Base-by-base conservation (phyloP, 2,113 vertebrate species). In the Andinoacara biseriatus region DNA sequence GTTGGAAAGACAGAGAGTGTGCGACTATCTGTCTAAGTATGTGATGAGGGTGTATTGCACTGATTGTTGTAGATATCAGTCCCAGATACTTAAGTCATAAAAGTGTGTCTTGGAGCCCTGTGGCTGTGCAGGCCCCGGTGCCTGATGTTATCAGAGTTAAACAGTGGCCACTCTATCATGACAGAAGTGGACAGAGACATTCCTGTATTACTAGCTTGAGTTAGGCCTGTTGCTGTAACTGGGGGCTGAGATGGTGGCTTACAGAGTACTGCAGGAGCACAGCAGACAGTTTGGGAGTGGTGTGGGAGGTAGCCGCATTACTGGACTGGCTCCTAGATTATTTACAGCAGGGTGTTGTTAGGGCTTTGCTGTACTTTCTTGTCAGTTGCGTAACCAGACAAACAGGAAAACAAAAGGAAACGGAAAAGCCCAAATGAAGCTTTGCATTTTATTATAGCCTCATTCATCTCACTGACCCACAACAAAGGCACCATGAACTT, bases 111-210 rank as follows among this genome's bases (percentile, higher is more conserved):
- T 38, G 35, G 87, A 89, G 92, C 94, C 94, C 83, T 38, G 35
- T 90, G 91, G 94, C 92, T 82, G 90, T 82, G 87, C 92, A 89
- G 84, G 86, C 86, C 76, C 90, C 74, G 87, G 95, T 95, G 93
- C 91, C 94, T 94, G 95, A 95, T 95, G 95, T 94, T 95, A 96
- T 96, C 95, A 93, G 52, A 80, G 63, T 38, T 85, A 91, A 91
- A 92, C 90, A 86, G 89, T 92, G 90, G 89, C 89, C 87, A 62
- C 82, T 93, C 87, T 91, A 90, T 91, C 91, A 92, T 88, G 79
- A 90, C 81, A 93, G 86, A 85, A 74, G 91, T 91, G 88, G 85
- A 86, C 83, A 88, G 85, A 93, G 89, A 87, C 93, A 94, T 95
- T 95, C 94, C 92, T 94, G 78, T 89, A 83, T 89, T 67, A 61